Conservation (phyloP, 2,888 invertebrate species). For the Plemyria rubiginata region DNA sequence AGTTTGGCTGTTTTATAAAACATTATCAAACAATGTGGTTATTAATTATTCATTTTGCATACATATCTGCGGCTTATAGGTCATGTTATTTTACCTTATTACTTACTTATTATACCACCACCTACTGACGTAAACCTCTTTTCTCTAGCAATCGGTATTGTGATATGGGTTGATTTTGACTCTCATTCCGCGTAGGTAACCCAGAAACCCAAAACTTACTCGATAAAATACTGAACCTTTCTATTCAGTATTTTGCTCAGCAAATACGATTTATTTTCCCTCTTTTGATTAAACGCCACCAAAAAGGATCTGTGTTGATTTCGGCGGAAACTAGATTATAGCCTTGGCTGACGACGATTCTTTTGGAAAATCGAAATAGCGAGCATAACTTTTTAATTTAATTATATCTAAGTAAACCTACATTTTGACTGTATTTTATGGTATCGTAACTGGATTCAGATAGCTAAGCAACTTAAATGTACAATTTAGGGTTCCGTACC, state of each 20-base stretch:
- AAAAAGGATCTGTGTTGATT: constrained; percentile 33
- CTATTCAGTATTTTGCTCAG: constrained; percentile 25
- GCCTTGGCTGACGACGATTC: constrained; percentile 43
- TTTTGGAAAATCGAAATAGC: constrained; percentile 23
- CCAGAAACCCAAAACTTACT: constrained; percentile 20
- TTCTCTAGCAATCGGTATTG: constrained; percentile 15
- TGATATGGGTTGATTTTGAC: constrained; percentile 25
- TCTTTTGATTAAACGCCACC: constrained; percentile 36
- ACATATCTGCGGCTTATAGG: too few species aligned
- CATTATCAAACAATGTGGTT: too few species aligned
- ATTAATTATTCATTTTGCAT: too few species aligned
- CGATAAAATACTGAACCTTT: constrained; percentile 26
- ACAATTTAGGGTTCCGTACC: too few species aligned
- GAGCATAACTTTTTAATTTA: too few species aligned
- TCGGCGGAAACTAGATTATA: constrained; percentile 36
- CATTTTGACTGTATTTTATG: too few species aligned
- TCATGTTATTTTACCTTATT: too few species aligned
- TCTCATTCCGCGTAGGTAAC: constrained; percentile 14
- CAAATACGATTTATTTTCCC: constrained; percentile 30
- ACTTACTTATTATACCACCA: too few species aligned
- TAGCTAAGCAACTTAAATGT: too few species aligned
- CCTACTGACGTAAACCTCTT: constrained; percentile 31
- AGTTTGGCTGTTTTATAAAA: too few species aligned
- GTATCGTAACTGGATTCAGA: too few species aligned
- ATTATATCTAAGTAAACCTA: too few species aligned